A percentile compares a stretch with the other conserved stretches of the same genome.
phyloP scores from a whole-genome alignment of 1,140 invertebrate species.

The Euura lappo region DNA sequence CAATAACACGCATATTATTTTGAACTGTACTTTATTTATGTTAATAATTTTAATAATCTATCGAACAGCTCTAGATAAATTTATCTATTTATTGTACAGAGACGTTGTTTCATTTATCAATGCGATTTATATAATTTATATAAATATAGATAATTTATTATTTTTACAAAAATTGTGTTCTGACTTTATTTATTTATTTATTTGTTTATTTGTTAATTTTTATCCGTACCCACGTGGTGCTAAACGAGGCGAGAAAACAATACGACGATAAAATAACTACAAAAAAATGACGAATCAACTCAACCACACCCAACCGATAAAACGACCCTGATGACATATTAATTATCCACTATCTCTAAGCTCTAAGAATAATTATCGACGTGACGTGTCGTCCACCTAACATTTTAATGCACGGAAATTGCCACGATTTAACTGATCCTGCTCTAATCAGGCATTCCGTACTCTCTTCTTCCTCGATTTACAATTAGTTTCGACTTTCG shows the following conservation, averaged over 20 bases:
- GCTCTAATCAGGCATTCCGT: no score
- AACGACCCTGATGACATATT: neutral
- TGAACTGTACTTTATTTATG: neutral
- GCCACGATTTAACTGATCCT: no score
- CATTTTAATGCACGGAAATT: conserved; percentile 2
- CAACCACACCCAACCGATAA: neutral
- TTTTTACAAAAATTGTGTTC: conserved; percentile 52
- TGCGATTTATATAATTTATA: conserved; percentile 27
- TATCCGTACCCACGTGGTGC: neutral
- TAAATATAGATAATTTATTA: conserved; percentile 58
- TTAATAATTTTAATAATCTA: neutral
- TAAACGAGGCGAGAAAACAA: conserved; percentile 3
- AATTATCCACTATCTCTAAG: neutral
- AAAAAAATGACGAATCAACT: neutral
- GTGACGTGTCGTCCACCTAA: neutral
- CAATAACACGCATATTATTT: neutral
- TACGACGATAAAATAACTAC: neutral
- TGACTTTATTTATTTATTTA: conserved; percentile 42
- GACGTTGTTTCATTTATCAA: conserved; percentile 43
- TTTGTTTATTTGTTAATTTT: conserved; percentile 1
- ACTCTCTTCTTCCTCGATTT: no score
- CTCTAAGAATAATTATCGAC: neutral
- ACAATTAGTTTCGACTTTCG: no score
- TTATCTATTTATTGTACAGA: conserved; percentile 48
- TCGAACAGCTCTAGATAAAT: conserved; percentile 10